These are phyloP conservation scores for Lordiphosa fenestrarum DNA, from an alignment of 2,888 invertebrate species.

Conservation along the genomic window DNA sequence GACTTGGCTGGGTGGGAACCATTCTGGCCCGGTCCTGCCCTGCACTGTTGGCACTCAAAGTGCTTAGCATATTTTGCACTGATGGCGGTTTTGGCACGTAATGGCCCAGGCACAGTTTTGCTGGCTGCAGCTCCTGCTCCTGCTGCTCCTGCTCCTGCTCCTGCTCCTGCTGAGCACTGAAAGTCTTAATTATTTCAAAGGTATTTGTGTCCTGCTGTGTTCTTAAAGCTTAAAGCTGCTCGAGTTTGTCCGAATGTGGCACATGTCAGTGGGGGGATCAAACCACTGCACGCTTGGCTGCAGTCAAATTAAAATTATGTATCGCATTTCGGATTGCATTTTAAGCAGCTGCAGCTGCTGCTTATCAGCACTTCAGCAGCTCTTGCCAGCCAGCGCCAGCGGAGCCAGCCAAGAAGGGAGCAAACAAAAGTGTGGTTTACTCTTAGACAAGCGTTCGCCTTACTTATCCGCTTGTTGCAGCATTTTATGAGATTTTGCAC, in stretches of 20 bases:
- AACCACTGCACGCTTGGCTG: conserved; percentile 63
- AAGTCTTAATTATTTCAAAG: conserved; percentile 68
- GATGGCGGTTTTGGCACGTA: conserved; percentile 51
- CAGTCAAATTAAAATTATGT: conserved; percentile 39
- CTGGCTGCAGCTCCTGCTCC: conserved; percentile 8
- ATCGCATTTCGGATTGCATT: conserved; percentile 37
- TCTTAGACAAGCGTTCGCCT: conserved; percentile 15
- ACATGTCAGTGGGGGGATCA: conserved; percentile 39
- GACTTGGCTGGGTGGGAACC: conserved; percentile 12
- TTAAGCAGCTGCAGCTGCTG: conserved; percentile 34
- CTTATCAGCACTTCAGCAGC: conserved; percentile 49
- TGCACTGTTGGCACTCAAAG: conserved; percentile 36
- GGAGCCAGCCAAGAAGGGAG: not conserved
- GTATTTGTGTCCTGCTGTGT: conserved; percentile 34
- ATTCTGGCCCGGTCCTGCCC: not conserved
- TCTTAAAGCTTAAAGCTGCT: conserved; percentile 20
- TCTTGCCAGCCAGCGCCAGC: conserved; percentile 16
- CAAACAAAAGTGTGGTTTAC: conserved; percentile 14
- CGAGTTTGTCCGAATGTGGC: not conserved
- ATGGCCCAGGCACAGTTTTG: conserved; percentile 38
- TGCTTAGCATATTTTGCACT: conserved; percentile 66
- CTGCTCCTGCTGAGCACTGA: conserved; percentile 27
- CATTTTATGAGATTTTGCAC: conserved; percentile 24
- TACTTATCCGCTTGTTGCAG: conserved; percentile 16
- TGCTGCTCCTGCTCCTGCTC: conserved; percentile 4